Conservation (phyloP, 2,113 vertebrate genomes). For the Gorsachius goisagi region DNA sequence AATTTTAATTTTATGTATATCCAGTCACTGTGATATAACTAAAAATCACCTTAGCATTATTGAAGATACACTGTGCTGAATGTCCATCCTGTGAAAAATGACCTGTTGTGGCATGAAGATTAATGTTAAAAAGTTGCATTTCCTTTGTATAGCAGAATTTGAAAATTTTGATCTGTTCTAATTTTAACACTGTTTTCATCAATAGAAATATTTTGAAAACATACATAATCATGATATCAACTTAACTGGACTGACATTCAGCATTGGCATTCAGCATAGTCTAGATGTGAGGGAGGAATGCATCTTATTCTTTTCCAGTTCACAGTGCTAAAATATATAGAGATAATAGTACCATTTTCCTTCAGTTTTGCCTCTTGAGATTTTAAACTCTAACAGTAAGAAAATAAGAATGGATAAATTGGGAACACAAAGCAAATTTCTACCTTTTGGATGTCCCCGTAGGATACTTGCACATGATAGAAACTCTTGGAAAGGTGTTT, state of each 20-base stretch:
- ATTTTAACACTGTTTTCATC: neutral
- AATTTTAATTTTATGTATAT: neutral
- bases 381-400: neutral
- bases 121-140: neutral
- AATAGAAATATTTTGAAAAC: neutral
- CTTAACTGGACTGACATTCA: neutral
- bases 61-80: neutral
- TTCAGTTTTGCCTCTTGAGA: neutral
- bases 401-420: neutral
- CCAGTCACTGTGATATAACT: neutral
- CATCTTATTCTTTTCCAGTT: neutral
- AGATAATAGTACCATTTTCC: neutral
- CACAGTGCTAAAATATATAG: neutral
- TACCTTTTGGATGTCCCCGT: neutral
- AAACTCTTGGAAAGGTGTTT: neutral
- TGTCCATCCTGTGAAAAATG: neutral
- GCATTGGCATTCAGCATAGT: neutral
- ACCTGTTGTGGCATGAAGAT: neutral
- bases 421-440: neutral
- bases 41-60: neutral
- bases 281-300: neutral
- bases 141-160: neutral
- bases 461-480: neutral
- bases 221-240: neutral
- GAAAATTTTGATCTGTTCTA: neutral